Evolutionary conservation across 2,113 vertebrate species (phyloP).

Genomic region (Python bivittatus): DNA sequence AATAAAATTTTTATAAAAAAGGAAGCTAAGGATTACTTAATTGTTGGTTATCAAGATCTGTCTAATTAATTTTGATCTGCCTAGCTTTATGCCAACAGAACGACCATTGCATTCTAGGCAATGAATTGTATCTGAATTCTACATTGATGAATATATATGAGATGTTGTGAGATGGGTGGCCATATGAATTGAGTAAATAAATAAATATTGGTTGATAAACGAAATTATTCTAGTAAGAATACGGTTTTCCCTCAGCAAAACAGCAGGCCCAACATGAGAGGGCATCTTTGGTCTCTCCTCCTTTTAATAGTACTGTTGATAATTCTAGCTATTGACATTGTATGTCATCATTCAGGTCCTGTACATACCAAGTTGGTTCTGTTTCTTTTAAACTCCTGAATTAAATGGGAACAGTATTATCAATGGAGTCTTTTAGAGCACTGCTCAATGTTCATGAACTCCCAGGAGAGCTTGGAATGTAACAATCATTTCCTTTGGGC

Average conservation of each 20-base stretch:
- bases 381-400: not conserved
- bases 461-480: not conserved
- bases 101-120: not conserved
- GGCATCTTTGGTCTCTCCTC: not conserved
- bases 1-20: not conserved
- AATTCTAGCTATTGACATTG: not conserved
- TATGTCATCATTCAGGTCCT: not conserved
- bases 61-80: constrained; percentile 6
- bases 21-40: not conserved
- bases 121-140: not conserved
- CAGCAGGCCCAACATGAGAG: not conserved
- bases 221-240: not conserved
- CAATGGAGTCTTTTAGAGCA: not conserved
- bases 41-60: not conserved
- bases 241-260: not conserved
- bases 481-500: not conserved
- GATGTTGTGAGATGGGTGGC: not conserved
- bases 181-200: not conserved
- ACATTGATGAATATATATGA: not conserved
- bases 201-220: not conserved
- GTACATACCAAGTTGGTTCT: not conserved
- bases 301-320: constrained; percentile 5
- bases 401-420: not conserved
- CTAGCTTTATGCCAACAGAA: not conserved
- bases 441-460: not conserved